A percentile compares a stretch with the other conserved stretches of the same genome.
Evolutionary conservation across 2,888 invertebrate genomes (phyloP).

Genomic region (Gnatocerus cornutus): DNA sequence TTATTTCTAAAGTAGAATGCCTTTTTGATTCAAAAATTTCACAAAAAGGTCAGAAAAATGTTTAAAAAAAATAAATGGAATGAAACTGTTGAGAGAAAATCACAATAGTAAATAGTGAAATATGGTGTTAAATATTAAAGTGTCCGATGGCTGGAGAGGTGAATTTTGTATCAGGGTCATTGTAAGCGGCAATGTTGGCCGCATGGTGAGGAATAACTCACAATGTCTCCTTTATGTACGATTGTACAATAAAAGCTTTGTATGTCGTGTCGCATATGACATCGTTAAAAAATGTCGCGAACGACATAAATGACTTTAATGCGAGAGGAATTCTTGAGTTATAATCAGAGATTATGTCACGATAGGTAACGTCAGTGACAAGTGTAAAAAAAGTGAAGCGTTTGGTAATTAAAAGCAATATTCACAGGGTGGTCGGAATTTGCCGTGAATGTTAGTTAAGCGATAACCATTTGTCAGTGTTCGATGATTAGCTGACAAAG

Average conservation of each 20-base stretch:
- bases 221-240: slow-evolving; percentile 62
- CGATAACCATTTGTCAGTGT: slow-evolving; percentile 58
- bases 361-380: slow-evolving; percentile 23
- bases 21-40: too few species aligned
- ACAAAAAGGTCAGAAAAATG: too few species aligned
- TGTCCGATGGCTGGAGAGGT: slow-evolving; percentile 34
- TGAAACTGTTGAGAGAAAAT: not conserved
- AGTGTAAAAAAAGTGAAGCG: not conserved
- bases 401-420: slow-evolving; percentile 19
- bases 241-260: slow-evolving; percentile 63
- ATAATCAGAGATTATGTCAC: slow-evolving; percentile 50
- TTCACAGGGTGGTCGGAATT: slow-evolving; percentile 27
- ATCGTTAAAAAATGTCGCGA: slow-evolving; percentile 62
- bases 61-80: not conserved
- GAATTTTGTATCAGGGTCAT: slow-evolving; percentile 60
- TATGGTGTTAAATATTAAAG: not conserved
- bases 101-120: too few species aligned
- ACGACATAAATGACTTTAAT: slow-evolving; percentile 55
- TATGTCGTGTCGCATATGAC: slow-evolving; percentile 63
- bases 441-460: slow-evolving; percentile 38
- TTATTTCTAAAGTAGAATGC: too few species aligned
- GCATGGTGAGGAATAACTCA: slow-evolving; percentile 56
- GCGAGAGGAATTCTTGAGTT: slow-evolving; percentile 48
- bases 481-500: slow-evolving; percentile 60
- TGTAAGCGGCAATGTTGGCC: slow-evolving; percentile 59